A percentile compares a stretch with the other conserved stretches of the same genome.
Conservation (phyloP, 2,113 vertebrate genomes). For the Carollia perspicillata region DNA sequence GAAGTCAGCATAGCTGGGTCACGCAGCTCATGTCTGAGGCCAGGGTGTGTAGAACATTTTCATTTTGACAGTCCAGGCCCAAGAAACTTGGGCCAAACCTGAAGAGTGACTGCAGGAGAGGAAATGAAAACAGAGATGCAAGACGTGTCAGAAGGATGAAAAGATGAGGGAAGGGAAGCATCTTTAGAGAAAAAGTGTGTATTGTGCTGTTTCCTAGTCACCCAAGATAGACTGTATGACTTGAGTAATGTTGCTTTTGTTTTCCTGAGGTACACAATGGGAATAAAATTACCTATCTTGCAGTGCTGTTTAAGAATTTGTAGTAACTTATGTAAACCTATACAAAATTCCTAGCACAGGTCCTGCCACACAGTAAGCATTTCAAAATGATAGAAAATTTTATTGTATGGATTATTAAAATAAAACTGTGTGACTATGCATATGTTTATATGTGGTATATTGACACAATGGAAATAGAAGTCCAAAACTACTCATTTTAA, state of each 20-base stretch:
- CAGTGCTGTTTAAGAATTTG: not conserved
- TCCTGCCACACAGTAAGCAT: not conserved
- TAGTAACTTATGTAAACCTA: not conserved
- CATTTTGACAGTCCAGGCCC: not conserved
- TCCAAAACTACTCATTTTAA: not conserved
- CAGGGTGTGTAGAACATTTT: not conserved
- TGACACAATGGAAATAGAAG: not conserved
- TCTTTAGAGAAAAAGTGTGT: not conserved
- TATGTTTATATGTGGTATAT: not conserved
- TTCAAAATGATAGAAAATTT: not conserved
- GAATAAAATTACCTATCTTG: not conserved
- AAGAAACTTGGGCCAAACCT: not conserved
- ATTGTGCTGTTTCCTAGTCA: not conserved
- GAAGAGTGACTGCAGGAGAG: not conserved
- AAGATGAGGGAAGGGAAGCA: not conserved
- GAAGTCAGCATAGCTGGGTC: not conserved
- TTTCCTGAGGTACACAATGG: not conserved
- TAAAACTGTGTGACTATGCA: not conserved
- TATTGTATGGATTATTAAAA: not conserved
- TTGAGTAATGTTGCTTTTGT: not conserved
- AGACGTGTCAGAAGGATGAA: not conserved
- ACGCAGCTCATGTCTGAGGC: not conserved
- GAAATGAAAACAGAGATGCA: not conserved
- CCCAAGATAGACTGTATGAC: not conserved
- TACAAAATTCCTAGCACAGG: not conserved